Evolutionary conservation across 2,888 invertebrate genomes (phyloP).

Genomic region (Pollenia angustigena): DNA sequence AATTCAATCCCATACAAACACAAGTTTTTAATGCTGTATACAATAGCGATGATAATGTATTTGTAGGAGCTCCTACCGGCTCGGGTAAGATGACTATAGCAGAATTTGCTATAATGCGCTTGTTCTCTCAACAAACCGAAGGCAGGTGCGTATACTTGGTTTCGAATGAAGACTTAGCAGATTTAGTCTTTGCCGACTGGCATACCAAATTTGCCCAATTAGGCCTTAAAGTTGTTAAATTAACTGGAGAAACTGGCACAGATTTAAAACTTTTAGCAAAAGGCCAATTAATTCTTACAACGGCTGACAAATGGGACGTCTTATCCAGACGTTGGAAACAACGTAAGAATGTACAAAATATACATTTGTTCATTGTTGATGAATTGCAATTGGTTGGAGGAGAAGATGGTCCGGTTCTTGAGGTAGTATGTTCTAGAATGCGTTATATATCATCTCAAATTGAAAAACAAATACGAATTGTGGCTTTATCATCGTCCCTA

Average conservation of each 20-base stretch:
- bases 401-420: conserved; percentile 96
- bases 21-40: conserved; percentile 99
- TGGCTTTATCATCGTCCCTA: conserved; percentile 96
- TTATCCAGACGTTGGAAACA: conserved; percentile 99
- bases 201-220: conserved; percentile 93
- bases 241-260: conserved; percentile 98
- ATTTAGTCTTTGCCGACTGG: conserved; percentile 96
- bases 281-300: conserved; percentile 98
- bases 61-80: conserved; percentile 96
- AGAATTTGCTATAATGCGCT: conserved; percentile 96
- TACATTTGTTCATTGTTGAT: conserved; percentile 98
- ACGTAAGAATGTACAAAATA: conserved; percentile 98
- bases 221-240: conserved; percentile 92
- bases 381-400: conserved; percentile 96
- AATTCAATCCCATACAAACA: conserved; percentile 99
- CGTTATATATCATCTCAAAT: conserved; percentile 98
- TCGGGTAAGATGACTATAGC: conserved; percentile 97
- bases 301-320: conserved; percentile 99
- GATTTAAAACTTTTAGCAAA: conserved; percentile 96
- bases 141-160: conserved; percentile 97
- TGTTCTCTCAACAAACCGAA: conserved; percentile 90
- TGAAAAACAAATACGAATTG: conserved; percentile 94
- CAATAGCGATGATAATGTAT: conserved; percentile 99
- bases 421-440: conserved; percentile 95
- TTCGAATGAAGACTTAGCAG: conserved; percentile 95